Percentiles rank a stretch among this genome's conserved stretches.
Evolutionary conservation across 2,888 invertebrate genomes (phyloP).

Genomic region (Neuroscelio doddi): DNA sequence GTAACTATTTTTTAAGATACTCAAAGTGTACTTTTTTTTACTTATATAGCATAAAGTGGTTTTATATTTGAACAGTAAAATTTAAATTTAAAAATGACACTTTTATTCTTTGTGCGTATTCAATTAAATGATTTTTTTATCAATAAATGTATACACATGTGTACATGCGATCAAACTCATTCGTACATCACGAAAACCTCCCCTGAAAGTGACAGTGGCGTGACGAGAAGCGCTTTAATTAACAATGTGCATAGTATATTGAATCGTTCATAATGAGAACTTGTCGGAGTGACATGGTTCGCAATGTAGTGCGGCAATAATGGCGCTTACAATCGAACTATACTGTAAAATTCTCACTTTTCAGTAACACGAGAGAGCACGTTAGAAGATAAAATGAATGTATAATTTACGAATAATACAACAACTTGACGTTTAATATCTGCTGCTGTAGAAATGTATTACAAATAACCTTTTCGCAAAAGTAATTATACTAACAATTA

Average conservation of each 20-base stretch:
- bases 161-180: conserved; percentile 47
- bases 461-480: conserved; percentile 29
- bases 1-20: too few species aligned
- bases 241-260: conserved; percentile 64
- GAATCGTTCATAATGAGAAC: conserved; percentile 68
- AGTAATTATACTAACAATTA: conserved; percentile 16
- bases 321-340: conserved; percentile 43
- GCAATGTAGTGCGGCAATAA: conserved; percentile 46
- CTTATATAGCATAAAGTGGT: too few species aligned
- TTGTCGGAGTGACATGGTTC: conserved; percentile 60
- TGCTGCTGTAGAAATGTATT: conserved; percentile 10
- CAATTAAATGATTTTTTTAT: too few species aligned
- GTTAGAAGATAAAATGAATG: conserved; percentile 40
- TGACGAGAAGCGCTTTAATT: conserved; percentile 66
- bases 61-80: too few species aligned
- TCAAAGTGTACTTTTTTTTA: too few species aligned
- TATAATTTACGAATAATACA: conserved; percentile 43
- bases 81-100: too few species aligned
- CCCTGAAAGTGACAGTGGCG: conserved; percentile 57
- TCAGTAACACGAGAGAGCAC: conserved; percentile 35
- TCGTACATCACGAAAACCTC: conserved; percentile 43
- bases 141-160: conserved; percentile 5
- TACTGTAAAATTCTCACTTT: conserved; percentile 41
- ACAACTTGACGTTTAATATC: conserved; percentile 38
- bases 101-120: too few species aligned